Evolutionary conservation across 2,113 vertebrate species (phyloP).

Genomic region (Pluvialis apricaria): DNA sequence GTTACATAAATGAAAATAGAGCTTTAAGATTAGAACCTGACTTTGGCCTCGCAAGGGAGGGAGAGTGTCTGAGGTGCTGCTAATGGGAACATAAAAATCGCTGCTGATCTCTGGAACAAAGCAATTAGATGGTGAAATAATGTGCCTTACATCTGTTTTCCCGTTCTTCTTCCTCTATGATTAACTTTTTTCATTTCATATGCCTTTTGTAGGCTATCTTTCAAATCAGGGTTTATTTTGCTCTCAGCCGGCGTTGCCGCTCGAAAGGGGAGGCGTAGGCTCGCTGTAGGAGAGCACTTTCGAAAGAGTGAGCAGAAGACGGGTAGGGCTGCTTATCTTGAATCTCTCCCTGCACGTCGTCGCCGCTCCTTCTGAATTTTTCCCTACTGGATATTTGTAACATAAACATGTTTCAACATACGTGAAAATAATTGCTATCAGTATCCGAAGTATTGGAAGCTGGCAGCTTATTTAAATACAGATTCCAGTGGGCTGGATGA

Average conservation of each 20-base stretch:
- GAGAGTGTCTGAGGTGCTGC: neutral
- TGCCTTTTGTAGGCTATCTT: neutral
- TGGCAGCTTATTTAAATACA: neutral
- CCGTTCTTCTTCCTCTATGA: neutral
- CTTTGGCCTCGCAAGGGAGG: neutral
- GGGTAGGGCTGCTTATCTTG: neutral
- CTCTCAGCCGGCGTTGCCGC: neutral
- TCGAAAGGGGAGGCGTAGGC: neutral
- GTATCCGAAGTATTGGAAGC: neutral
- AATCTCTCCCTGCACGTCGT: neutral
- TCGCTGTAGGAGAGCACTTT: neutral
- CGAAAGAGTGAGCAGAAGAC: neutral
- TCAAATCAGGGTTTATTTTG: neutral
- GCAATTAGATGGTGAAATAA: neutral
- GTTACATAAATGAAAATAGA: neutral
- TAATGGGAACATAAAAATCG: neutral
- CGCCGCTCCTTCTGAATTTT: neutral
- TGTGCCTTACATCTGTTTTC: neutral
- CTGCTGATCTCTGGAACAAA: neutral
- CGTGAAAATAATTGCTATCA: neutral
- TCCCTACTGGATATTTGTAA: accelerated
- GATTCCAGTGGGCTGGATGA: neutral
- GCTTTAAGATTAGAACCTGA: neutral
- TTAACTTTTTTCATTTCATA: neutral
- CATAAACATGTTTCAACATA: accelerated